Percentiles rank a stretch among this genome's conserved stretches.
phyloP scores from a whole-genome alignment of 2,888 invertebrate species.

The Pristionchus japonicus region DNA sequence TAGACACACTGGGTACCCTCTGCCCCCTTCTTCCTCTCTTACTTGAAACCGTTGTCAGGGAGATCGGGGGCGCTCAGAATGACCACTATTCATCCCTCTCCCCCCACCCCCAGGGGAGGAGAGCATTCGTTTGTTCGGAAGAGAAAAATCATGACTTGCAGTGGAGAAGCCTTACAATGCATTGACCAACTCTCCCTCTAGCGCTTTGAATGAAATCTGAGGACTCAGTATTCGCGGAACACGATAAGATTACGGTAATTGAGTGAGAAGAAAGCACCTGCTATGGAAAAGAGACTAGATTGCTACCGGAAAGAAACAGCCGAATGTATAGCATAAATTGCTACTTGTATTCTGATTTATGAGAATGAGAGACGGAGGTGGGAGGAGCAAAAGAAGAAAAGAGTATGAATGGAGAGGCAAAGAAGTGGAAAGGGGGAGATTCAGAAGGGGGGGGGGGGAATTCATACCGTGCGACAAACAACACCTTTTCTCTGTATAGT shows the following conservation, averaged over 20 bases:
- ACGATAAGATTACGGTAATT: neutral
- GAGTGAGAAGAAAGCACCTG: neutral
- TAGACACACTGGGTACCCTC: neutral
- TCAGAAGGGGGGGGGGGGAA: neutral
- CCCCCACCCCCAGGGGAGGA: slow-evolving; percentile 16
- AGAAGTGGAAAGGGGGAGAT: neutral
- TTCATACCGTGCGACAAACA: slow-evolving; percentile 14
- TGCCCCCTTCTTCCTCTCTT: slow-evolving; percentile 14
- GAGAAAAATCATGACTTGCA: no score
- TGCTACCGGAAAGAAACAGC: neutral
- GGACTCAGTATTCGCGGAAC: neutral
- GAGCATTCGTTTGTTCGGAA: neutral
- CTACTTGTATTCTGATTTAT: neutral
- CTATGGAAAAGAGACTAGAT: neutral
- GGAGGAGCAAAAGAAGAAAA: slow-evolving; percentile 6
- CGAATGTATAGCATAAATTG: neutral
- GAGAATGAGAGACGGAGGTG: neutral
- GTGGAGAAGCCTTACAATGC: no score
- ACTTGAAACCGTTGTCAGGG: slow-evolving; percentile 40
- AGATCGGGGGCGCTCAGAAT: slow-evolving; percentile 1
- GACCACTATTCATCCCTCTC: neutral
- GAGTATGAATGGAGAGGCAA: neutral
- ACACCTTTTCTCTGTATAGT: neutral
- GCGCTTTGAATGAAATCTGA: neutral
- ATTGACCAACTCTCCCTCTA: neutral